phyloP scores from a whole-genome alignment of 2,113 vertebrate genomes.

The Cyanistes caeruleus region DNA sequence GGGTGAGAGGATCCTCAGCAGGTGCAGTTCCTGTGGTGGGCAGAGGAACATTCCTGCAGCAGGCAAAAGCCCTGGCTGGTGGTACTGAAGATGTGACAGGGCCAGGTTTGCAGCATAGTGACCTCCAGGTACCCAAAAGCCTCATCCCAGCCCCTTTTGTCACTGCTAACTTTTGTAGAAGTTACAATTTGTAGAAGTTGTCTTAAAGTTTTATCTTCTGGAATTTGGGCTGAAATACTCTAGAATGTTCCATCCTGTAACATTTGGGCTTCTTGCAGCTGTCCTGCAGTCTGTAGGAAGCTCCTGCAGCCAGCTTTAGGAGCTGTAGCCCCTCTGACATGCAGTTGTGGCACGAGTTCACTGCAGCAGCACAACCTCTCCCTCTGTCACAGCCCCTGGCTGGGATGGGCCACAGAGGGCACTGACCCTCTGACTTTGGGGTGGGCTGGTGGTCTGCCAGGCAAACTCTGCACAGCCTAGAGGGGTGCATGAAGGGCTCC shows the following conservation, averaged over 20 bases:
- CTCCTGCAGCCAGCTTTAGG: background rate
- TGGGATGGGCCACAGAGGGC: background rate
- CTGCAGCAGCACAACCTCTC: background rate
- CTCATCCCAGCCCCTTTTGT: background rate
- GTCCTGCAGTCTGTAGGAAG: background rate
- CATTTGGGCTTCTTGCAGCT: background rate
- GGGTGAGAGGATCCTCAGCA: background rate
- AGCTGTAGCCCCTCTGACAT: background rate
- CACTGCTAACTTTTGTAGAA: background rate
- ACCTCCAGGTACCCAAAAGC: background rate
- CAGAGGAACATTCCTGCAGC: background rate
- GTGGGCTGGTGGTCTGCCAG: background rate
- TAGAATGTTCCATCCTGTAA: background rate
- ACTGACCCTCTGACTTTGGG: background rate
- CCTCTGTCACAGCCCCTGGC: background rate
- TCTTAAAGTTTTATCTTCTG: background rate
- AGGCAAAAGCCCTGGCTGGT: background rate
- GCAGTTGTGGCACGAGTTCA: accelerated
- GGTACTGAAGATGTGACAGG: background rate
- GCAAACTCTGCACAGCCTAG: background rate
- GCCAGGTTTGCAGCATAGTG: background rate
- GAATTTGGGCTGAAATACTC: background rate
- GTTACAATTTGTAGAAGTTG: background rate
- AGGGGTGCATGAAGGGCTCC: accelerated
- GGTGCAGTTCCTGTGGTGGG: background rate